Percentiles rank a stretch among this genome's conserved stretches.
Evolutionary conservation across 2,113 vertebrate genomes (phyloP).

Genomic region (Neodontobutis hainanensis): DNA sequence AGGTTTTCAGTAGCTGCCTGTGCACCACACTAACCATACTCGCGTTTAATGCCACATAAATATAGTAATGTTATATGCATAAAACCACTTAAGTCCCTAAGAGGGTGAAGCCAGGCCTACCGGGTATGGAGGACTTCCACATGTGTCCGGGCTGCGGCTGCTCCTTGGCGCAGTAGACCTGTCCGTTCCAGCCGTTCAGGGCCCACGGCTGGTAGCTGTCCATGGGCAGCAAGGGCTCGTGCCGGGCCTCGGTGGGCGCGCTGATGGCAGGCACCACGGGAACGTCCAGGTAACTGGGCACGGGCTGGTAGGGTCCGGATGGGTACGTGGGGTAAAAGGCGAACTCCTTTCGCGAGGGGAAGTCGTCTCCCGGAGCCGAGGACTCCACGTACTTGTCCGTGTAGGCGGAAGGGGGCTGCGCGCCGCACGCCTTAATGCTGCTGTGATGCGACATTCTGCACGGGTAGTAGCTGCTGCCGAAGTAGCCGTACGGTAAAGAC

Average conservation of each 20-base stretch:
- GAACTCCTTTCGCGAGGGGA: slow-evolving; percentile 94
- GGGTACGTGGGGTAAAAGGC: slow-evolving; percentile 96
- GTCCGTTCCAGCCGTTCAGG: slow-evolving; percentile 95
- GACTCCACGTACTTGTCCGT: slow-evolving; percentile 97
- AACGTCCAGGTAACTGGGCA: slow-evolving; percentile 95
- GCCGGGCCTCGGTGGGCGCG: slow-evolving; percentile 88
- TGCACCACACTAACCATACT: not conserved
- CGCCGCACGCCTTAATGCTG: slow-evolving; percentile 90
- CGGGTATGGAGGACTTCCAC: slow-evolving; percentile 94
- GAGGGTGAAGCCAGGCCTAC: slow-evolving; percentile 71
- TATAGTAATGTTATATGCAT: not conserved
- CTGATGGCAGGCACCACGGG: slow-evolving; percentile 93
- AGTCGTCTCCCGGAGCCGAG: slow-evolving; percentile 91
- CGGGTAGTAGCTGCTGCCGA: slow-evolving; percentile 94
- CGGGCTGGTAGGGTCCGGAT: slow-evolving; percentile 92
- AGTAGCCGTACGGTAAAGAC: slow-evolving; percentile 95
- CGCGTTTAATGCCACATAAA: not conserved
- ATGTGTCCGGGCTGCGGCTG: slow-evolving; percentile 92
- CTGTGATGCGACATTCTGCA: slow-evolving; percentile 94
- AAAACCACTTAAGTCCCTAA: not conserved
- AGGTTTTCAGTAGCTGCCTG: not conserved
- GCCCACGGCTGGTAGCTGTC: slow-evolving; percentile 98
- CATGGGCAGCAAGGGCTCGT: slow-evolving; percentile 91
- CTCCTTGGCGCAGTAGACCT: slow-evolving; percentile 97
- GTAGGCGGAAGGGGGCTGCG: slow-evolving; percentile 89